These are phyloP conservation scores for Rhagonycha fulva DNA, from an alignment of 2,888 invertebrate species.

Conservation along the genomic window DNA sequence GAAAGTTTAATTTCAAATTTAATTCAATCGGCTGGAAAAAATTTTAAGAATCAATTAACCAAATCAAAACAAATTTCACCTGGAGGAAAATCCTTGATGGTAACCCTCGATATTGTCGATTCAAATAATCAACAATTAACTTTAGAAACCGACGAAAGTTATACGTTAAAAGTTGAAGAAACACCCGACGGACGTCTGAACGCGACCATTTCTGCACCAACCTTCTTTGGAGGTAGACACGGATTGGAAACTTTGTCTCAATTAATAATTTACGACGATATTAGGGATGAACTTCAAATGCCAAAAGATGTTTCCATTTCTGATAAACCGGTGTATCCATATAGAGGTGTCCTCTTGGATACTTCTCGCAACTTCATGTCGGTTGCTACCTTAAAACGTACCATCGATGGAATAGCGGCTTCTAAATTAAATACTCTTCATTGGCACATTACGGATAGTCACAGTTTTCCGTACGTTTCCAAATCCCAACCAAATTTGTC, in stretches of 20 bases:
- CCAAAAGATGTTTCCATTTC: slow-evolving; percentile 64
- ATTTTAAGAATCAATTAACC: slow-evolving; percentile 39
- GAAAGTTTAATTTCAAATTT: slow-evolving; percentile 42
- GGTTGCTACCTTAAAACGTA: slow-evolving; percentile 70
- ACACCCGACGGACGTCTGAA: slow-evolving; percentile 57
- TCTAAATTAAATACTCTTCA: slow-evolving; percentile 93
- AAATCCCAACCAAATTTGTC: slow-evolving; percentile 72
- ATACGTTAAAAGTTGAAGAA: slow-evolving; percentile 56
- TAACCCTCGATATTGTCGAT: slow-evolving; percentile 49
- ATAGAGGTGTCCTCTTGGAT: slow-evolving; percentile 88
- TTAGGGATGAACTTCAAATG: slow-evolving; percentile 64
- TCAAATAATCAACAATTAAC: slow-evolving; percentile 48
- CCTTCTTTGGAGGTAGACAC: slow-evolving; percentile 70
- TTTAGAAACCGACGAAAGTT: slow-evolving; percentile 64
- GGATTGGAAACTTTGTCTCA: slow-evolving; percentile 72
- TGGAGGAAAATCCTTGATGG: slow-evolving; percentile 55
- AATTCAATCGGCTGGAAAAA: slow-evolving; percentile 40
- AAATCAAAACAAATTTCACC: slow-evolving; percentile 38
- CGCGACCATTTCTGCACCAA: slow-evolving; percentile 61
- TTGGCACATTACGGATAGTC: slow-evolving; percentile 93
- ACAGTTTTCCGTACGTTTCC: slow-evolving; percentile 89
- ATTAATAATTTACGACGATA: slow-evolving; percentile 69
- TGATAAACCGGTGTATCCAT: slow-evolving; percentile 84
- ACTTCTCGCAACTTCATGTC: slow-evolving; percentile 87
- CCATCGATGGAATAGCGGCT: slow-evolving; percentile 87